These are phyloP conservation scores for Corythucha ciliata DNA, from an alignment of 2,888 invertebrate genomes.

Conservation along the genomic window DNA sequence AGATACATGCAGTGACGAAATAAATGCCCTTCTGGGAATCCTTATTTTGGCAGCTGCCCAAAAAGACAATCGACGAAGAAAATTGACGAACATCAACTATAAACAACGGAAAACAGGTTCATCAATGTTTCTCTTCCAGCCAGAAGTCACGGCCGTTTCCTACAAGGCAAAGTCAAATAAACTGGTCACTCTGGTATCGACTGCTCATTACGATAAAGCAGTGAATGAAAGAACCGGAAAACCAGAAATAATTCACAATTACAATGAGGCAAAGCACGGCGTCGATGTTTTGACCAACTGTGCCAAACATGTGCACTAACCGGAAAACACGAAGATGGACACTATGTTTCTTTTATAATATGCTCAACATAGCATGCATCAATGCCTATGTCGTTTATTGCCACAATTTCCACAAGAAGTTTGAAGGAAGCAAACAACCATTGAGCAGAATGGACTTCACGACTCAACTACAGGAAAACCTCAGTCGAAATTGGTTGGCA, in stretches of 20 bases:
- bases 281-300: conserved; percentile 35
- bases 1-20: neutral
- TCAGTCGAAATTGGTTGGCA: too few species aligned
- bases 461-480: too few species aligned
- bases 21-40: neutral
- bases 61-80: conserved; percentile 20
- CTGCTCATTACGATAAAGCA: conserved; percentile 32
- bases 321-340: conserved; percentile 35
- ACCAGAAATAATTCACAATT: conserved; percentile 34
- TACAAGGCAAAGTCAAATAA: conserved; percentile 33
- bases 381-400: conserved; percentile 28
- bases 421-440: too few species aligned
- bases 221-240: conserved; percentile 33
- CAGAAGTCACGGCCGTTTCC: conserved; percentile 35
- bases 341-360: conserved; percentile 32
- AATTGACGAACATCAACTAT: conserved; percentile 28
- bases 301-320: conserved; percentile 29
- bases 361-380: conserved; percentile 35
- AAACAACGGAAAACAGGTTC: conserved; percentile 28
- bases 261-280: conserved; percentile 35
- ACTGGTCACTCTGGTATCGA: conserved; percentile 34
- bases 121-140: conserved; percentile 35
- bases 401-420: conserved; percentile 19
- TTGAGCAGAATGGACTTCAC: too few species aligned
- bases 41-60: conserved; percentile 8